Base-by-base conservation (phyloP, 2,797 vertebrate genomes). In the Enteromius afrohamiltoni region DNA sequence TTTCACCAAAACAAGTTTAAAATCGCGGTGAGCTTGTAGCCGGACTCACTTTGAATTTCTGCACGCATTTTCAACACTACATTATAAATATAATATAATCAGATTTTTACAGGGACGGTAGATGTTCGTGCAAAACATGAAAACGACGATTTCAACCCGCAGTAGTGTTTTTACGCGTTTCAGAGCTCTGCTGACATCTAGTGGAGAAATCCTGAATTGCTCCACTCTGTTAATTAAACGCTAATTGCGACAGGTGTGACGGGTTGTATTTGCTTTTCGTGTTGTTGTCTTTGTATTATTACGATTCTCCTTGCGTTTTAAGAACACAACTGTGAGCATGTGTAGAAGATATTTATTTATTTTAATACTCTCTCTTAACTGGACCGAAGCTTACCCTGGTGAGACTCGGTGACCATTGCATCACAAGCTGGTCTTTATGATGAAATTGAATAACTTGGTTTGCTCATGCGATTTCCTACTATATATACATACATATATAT, bases 351-450 rank as follows among this genome's bases (percentile, higher is more conserved):
- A 40, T 83, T 16, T 79, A 64, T 71, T 62, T 4, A 10, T 83
- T 83, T 64, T 83, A 71, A 83, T 83, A 19, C 4, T 78, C 16
- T 49, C 13, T 83, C 14, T 70, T 29, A 26, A 17, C 4, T 60
- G 40, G 51, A 29, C 53, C 10, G 70, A n/a, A 2, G 55, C 65
- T 3, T 29, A 51, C 21, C 16, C 6, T 21, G 82, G 75, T 83
- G 75, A 83, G 70, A 47, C 70, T 31, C n/a, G 1, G n/a, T 21
- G 7, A 17, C 9, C n/a, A 47, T 49, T 49, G 23, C 47, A 34
- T 51, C 29, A 23, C 21, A 14, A 8, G 62, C 29, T 77, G 26
- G 49, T 16, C 16, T 80, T 47, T 42, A 11, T 70, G 37, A 26
- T 65, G 74, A 10, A 58, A 37, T 8, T 19, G 0, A 75, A 21